A percentile compares a stretch with the other conserved stretches of the same genome.
Conservation (phyloP, 2,797 vertebrate species). For the Oophaga sylvatica region DNA sequence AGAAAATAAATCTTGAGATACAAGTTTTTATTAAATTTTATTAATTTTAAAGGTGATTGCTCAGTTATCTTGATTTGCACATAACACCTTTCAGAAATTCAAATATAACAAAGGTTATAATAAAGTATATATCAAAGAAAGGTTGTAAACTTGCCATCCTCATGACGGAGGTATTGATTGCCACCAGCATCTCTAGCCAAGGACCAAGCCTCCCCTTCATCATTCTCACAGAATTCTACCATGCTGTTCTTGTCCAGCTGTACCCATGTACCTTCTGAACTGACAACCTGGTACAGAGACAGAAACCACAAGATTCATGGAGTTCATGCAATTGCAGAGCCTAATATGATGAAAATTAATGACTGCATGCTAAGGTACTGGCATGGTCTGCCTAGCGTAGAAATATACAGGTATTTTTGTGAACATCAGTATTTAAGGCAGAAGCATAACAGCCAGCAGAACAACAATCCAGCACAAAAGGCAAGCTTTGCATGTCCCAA, state of each 20-base stretch:
- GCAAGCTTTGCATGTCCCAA: conserved; percentile 32
- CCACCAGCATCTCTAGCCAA: conserved; percentile 95
- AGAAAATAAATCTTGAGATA: background rate
- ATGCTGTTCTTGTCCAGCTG: conserved; percentile 99
- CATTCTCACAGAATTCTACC: conserved; percentile 98
- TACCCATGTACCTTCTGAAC: conserved; percentile 96
- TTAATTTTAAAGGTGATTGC: too few relatives aligned
- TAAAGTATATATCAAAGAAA: background rate
- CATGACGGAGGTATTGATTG: conserved; percentile 96
- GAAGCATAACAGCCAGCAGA: conserved; percentile 11
- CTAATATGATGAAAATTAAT: conserved; percentile 16
- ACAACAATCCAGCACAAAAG: conserved; percentile 3
- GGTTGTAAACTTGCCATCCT: conserved; percentile 85
- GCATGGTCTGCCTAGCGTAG: conserved; percentile 62
- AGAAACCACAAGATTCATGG: conserved; percentile 71
- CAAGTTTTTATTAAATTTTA: too few relatives aligned
- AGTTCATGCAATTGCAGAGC: conserved; percentile 59
- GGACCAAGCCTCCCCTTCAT: conserved; percentile 98
- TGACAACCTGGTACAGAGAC: conserved; percentile 90
- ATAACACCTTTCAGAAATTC: background rate
- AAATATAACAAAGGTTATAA: background rate
- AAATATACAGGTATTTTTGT: conserved; percentile 19
- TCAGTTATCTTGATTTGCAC: background rate
- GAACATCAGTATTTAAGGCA: conserved; percentile 13
- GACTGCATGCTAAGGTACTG: conserved; percentile 37